phyloP scores from a whole-genome alignment of 2,888 invertebrate species.

The Erebia palarica region DNA sequence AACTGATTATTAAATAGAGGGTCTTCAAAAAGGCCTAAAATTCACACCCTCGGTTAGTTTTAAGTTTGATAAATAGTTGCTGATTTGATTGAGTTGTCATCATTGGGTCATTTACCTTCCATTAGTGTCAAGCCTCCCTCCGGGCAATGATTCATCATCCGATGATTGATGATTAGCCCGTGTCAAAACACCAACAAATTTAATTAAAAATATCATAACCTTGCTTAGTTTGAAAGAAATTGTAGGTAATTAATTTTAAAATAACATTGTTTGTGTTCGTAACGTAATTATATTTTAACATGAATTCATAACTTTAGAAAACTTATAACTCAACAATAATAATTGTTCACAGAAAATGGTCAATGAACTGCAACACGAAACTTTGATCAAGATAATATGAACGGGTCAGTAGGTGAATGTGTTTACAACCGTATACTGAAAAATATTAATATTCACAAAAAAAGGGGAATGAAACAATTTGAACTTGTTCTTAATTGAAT shows the following conservation, averaged over 20 bases:
- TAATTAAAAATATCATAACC: neutral
- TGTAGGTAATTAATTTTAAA: neutral
- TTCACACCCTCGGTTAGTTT: no score
- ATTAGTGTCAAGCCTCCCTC: no score
- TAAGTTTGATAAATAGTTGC: no score
- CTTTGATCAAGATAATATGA: conserved; percentile 35
- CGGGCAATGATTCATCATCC: no score
- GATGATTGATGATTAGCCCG: no score
- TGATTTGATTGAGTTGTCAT: no score
- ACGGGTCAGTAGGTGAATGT: conserved; percentile 32
- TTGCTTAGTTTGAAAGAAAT: neutral
- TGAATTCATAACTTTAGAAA: conserved; percentile 9
- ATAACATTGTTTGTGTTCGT: neutral
- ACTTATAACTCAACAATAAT: conserved; percentile 9
- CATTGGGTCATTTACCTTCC: no score
- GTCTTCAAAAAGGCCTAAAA: no score
- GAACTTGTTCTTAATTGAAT: conserved; percentile 11
- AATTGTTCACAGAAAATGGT: conserved; percentile 28
- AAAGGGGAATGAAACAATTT: conserved; percentile 6
- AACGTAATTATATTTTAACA: conserved; percentile 3
- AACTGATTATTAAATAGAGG: no score
- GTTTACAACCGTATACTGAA: conserved; percentile 30
- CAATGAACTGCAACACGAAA: conserved; percentile 31
- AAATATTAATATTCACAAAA: conserved; percentile 15
- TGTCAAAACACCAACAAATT: no score